phyloP scores from a whole-genome alignment of 2,888 invertebrate genomes.

The Euzetes globulus region DNA sequence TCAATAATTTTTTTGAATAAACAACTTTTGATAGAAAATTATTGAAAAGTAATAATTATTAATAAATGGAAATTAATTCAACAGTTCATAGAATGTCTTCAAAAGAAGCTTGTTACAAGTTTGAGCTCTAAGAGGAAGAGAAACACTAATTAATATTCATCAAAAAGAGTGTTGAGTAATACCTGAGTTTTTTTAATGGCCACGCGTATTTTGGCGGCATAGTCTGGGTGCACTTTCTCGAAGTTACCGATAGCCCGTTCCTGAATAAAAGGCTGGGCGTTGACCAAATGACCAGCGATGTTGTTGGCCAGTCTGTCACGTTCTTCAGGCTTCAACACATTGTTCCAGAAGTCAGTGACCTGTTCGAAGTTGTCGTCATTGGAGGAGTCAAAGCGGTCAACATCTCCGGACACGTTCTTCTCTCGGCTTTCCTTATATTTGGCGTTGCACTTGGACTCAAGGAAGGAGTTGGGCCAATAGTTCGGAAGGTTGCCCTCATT shows the following conservation, averaged over 20 bases:
- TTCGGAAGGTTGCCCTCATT: slow-evolving; percentile 83
- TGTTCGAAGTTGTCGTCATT: slow-evolving; percentile 89
- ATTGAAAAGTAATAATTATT: too few relatives aligned
- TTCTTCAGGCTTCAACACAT: slow-evolving; percentile 62
- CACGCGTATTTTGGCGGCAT: slow-evolving; percentile 55
- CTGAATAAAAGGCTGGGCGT: slow-evolving; percentile 76
- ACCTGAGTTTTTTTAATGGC: slow-evolving; percentile 26
- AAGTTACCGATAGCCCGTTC: slow-evolving; percentile 75
- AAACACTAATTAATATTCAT: too few relatives aligned
- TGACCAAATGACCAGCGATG: slow-evolving; percentile 66
- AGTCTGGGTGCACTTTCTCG: slow-evolving; percentile 66
- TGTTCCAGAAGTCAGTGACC: slow-evolving; percentile 67
- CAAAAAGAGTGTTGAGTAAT: background rate
- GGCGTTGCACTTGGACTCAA: slow-evolving; percentile 63
- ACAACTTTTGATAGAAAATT: too few relatives aligned
- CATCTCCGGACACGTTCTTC: slow-evolving; percentile 62
- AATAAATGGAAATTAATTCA: too few relatives aligned
- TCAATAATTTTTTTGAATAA: too few relatives aligned
- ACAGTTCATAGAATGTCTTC: too few relatives aligned
- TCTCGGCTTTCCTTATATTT: slow-evolving; percentile 59
- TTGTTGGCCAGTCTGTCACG: slow-evolving; percentile 67
- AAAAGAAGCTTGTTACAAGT: background rate
- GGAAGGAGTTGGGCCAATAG: slow-evolving; percentile 93
- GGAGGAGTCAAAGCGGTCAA: slow-evolving; percentile 62
- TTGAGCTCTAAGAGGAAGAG: background rate